These are phyloP conservation scores for Calyptomena viridis DNA, from an alignment of 2,113 vertebrate species.

Conservation along the genomic window DNA sequence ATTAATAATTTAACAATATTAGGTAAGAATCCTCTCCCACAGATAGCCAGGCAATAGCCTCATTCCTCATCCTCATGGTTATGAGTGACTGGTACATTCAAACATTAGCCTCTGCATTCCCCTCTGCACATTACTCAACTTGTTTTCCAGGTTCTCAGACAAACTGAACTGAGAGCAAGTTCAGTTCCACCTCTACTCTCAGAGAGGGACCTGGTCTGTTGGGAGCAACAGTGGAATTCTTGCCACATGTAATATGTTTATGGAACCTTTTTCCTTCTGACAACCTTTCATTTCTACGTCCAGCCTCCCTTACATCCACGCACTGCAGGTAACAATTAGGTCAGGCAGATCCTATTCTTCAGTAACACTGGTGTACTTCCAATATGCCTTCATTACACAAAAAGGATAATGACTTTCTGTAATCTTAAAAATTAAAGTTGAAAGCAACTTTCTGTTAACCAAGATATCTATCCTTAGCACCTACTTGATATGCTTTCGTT, in stretches of 20 bases:
- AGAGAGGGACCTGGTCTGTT: neutral
- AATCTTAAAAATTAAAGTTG: neutral
- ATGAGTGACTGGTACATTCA: too few relatives aligned
- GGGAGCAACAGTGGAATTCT: neutral
- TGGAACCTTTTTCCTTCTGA: neutral
- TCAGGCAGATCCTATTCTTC: neutral
- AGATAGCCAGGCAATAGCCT: neutral
- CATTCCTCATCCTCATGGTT: neutral
- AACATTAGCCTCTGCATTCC: neutral
- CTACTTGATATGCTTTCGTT: neutral
- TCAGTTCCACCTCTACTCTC: neutral
- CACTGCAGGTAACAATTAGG: neutral
- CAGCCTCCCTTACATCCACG: neutral
- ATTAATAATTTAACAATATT: neutral
- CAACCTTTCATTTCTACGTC: neutral
- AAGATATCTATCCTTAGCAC: neutral
- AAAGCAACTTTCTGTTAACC: neutral
- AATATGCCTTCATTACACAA: neutral
- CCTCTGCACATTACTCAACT: neutral
- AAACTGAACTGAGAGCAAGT: neutral
- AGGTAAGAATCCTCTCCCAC: neutral
- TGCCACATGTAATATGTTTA: neutral
- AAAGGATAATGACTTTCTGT: neutral
- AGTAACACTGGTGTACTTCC: neutral
- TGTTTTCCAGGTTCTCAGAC: neutral